Evolutionary conservation across 2,888 invertebrate species (phyloP).

Genomic region (Euclidia mi): DNA sequence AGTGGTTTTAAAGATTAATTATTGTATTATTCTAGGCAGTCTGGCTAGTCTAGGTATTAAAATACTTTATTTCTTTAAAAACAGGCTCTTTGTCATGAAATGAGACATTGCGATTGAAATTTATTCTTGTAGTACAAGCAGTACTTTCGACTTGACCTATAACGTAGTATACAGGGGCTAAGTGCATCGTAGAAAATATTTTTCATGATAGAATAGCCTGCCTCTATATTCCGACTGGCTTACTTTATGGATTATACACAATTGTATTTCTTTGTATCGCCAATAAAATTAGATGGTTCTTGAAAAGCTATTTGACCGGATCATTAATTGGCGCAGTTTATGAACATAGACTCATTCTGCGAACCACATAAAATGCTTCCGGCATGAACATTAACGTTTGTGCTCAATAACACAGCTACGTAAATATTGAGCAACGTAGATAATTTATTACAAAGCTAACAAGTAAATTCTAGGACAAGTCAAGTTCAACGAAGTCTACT

Average conservation of each 20-base stretch:
- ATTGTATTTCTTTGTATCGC: constrained; percentile 29
- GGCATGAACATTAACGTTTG: constrained; percentile 5
- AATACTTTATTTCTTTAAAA: too few species aligned
- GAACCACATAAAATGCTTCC: constrained; percentile 1
- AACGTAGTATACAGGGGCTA: neutral
- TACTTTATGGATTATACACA: constrained; percentile 32
- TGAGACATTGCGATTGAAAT: too few species aligned
- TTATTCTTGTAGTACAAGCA: too few species aligned
- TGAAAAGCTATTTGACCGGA: constrained; percentile 26
- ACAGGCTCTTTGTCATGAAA: too few species aligned
- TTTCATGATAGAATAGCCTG: constrained; percentile 17
- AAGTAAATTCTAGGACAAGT: too few species aligned
- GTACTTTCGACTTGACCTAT: too few species aligned
- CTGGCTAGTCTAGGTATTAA: too few species aligned
- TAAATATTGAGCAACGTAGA: neutral
- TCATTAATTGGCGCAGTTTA: constrained; percentile 24
- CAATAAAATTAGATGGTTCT: constrained; percentile 28
- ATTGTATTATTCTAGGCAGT: too few species aligned
- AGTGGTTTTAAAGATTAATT: too few species aligned
- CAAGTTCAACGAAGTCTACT: too few species aligned
- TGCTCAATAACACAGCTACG: neutral
- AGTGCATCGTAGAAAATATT: constrained; percentile 15
- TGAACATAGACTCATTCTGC: constrained; percentile 4
- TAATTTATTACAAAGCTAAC: too few species aligned
- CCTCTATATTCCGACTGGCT: constrained; percentile 24